A percentile compares a stretch with the other conserved stretches of the same genome.
These are phyloP conservation scores for Aradophagus sp. DNA, from an alignment of 1,140 invertebrate genomes.

Conservation along the genomic window DNA sequence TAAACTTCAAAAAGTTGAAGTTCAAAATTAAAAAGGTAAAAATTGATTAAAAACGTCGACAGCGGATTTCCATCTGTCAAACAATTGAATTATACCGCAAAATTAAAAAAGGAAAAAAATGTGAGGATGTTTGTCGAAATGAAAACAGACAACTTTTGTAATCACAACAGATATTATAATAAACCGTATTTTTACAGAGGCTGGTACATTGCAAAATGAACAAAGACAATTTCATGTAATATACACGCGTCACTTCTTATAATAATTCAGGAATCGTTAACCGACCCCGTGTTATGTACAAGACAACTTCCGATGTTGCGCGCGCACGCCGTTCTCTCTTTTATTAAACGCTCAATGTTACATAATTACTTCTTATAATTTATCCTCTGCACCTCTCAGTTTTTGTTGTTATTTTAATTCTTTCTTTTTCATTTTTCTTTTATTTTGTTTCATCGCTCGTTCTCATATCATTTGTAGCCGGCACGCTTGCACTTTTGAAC, in stretches of 20 bases:
- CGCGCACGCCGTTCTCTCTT: constrained; percentile 5
- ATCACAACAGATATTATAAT: constrained; percentile 73
- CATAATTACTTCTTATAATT: no score
- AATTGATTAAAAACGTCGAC: no score
- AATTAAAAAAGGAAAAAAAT: no score
- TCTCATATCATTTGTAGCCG: constrained; percentile 33
- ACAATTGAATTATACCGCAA: no score
- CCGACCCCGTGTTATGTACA: constrained; percentile 63
- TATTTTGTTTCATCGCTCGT: constrained; percentile 36
- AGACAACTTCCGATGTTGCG: constrained; percentile 50
- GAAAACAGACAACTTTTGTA: constrained; percentile 42
- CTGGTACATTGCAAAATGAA: constrained; percentile 72
- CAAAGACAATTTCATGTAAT: constrained; percentile 67
- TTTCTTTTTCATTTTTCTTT: no score
- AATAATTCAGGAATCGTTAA: constrained; percentile 64
- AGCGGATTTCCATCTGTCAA: no score
- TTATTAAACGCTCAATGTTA: constrained; percentile 24
- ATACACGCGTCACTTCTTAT: constrained; percentile 68
- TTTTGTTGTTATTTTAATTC: no score
- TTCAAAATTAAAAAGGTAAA: no score
- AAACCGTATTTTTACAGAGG: constrained; percentile 71
- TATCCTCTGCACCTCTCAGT: no score
- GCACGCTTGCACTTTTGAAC: constrained; percentile 59
- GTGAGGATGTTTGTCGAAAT: no score
- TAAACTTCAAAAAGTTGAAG: no score